Evolutionary conservation across 2,113 vertebrate genomes (phyloP).

Genomic region (Nerophis ophidion): DNA sequence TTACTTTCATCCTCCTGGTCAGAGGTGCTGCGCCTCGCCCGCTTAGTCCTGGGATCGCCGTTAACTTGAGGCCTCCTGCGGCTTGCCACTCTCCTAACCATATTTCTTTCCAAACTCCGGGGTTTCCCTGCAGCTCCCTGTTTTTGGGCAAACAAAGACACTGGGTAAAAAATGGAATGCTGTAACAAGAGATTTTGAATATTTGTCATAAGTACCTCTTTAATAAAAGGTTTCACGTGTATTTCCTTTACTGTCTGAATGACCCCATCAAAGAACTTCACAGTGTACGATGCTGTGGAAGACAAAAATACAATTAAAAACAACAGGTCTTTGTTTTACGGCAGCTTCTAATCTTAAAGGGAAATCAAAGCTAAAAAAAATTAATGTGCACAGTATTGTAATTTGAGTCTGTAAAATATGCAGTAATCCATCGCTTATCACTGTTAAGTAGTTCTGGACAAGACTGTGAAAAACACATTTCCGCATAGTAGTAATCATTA

Average conservation of each 20-base stretch:
- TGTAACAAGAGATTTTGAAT: background rate
- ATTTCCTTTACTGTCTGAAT: conserved; percentile 95
- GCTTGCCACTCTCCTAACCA: conserved; percentile 42
- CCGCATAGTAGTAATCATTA: too few species aligned
- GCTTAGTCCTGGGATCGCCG: conserved; percentile 53
- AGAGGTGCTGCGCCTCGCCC: conserved; percentile 56
- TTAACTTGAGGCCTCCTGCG: conserved; percentile 60
- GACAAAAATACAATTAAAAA: background rate
- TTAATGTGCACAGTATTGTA: too few species aligned
- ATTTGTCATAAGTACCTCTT: conserved; percentile 69
- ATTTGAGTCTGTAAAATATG: too few species aligned
- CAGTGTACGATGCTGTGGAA: conserved; percentile 87
- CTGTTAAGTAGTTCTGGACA: too few species aligned
- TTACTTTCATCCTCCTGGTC: conserved; percentile 66
- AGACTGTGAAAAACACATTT: too few species aligned
- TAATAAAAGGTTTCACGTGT: conserved; percentile 89
- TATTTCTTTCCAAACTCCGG: conserved; percentile 50
- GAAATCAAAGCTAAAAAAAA: too few species aligned
- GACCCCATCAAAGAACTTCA: conserved; percentile 97
- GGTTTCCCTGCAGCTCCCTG: conserved; percentile 53
- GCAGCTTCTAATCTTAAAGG: too few species aligned
- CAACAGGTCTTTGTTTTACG: background rate
- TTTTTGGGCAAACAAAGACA: conserved; percentile 3
- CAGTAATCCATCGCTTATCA: too few species aligned
- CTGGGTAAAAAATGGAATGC: background rate